Evolutionary conservation across 2,113 vertebrate genomes (phyloP), one percentile per base, ranked within the genome.

Genomic region (Anarhynchus alexandrinus): DNA sequence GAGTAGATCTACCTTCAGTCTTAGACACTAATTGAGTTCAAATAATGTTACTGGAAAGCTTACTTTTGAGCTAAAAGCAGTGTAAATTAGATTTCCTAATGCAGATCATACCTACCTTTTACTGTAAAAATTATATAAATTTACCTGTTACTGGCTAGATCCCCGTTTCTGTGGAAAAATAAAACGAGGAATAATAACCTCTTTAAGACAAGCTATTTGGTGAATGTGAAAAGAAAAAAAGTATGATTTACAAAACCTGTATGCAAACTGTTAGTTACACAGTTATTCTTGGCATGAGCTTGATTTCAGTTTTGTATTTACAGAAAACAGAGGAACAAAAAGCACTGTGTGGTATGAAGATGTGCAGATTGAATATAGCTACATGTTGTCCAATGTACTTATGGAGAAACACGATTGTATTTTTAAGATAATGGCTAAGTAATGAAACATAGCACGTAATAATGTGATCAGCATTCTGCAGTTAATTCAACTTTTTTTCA

Each of bases 281-380:
- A 66, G 49, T 58, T 91, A 42, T 47, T 93, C 58, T 82, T 85
- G 73, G 42, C 52, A 32, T 27, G 36, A 88, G 42, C 59, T 89
- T 74, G 52, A 57, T 72, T 94, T 91, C 34, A 38, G n/a, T 57
- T 95, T 85, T 77, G 40, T 69, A 15, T 85, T 82, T 61, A 25
- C 8, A 19, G 70, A 54, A 87, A 93, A 67, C 15, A 78, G 62
- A 87, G 54, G 57, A 85, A 36, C 32, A 22, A 36, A 70, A 90
- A 72, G 23, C 26, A 14, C 40, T 19, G 57, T 73, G 65, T 67
- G 36, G 43, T 71, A 32, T 51, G 82, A 73, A 79, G 59, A 69
- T 34, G 83, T 49, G 27, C 51, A 58, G 71, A 42, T 12, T 27
- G 67, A 71, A 23, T 51, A 34, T 49, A 59, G 57, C 43, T 74